Percentiles rank a stretch among this genome's conserved stretches.
Evolutionary conservation across 2,888 invertebrate genomes (phyloP).

Genomic region (Idaea straminata): DNA sequence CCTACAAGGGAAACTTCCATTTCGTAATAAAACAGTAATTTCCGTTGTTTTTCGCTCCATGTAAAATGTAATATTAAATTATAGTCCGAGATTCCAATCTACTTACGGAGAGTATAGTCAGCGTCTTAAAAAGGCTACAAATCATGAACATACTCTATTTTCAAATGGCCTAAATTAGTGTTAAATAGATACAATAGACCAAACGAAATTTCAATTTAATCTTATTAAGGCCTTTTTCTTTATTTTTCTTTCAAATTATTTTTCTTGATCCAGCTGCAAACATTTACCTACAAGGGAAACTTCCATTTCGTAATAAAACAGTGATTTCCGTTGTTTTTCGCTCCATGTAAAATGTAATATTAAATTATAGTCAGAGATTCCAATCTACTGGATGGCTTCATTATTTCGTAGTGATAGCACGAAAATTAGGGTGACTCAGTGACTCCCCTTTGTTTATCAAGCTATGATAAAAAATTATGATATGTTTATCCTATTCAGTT

Average conservation of each 20-base stretch:
- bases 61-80: constrained; percentile 14
- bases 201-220: constrained; percentile 45
- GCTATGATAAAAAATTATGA: constrained; percentile 21
- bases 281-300: constrained; percentile 4
- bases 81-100: constrained; percentile 11
- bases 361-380: constrained; percentile 10
- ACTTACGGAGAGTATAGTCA: constrained; percentile 6
- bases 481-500: constrained; percentile 15
- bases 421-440: constrained; percentile 13
- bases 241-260: constrained; percentile 15
- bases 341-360: constrained; percentile 10
- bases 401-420: constrained; percentile 12
- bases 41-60: constrained; percentile 3
- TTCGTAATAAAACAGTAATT: not conserved
- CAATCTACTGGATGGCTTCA: constrained; percentile 15
- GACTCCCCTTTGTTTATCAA: constrained; percentile 19
- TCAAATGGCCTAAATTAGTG: constrained; percentile 35
- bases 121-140: not conserved
- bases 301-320: not conserved
- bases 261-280: constrained; percentile 7
- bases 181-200: constrained; percentile 32
- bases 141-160: constrained; percentile 14
- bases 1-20: not conserved
- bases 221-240: no score
- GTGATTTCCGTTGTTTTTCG: constrained; percentile 1